Evolutionary conservation across 2,888 invertebrate species (phyloP).

Genomic region (Parnassius orleans): DNA sequence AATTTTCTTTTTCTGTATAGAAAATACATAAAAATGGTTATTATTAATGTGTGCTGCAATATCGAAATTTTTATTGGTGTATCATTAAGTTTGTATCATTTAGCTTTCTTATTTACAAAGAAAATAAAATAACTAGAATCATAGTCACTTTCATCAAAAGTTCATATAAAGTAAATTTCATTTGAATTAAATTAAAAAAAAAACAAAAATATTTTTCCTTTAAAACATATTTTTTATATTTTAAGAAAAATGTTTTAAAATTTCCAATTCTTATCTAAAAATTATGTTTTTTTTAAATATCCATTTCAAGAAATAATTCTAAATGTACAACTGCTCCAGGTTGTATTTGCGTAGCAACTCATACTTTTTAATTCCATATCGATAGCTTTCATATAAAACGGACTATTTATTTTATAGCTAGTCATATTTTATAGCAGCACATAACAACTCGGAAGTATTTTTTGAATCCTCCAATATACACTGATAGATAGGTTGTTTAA

Average conservation of each 20-base stretch:
- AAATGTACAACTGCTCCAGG: too few relatives aligned
- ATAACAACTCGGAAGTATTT: constrained; percentile 33
- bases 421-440: constrained; percentile 69
- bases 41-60: constrained; percentile 68
- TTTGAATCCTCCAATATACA: constrained; percentile 25
- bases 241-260: constrained; percentile 5
- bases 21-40: constrained; percentile 54
- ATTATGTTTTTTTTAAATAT: neutral
- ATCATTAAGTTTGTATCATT: constrained; percentile 60
- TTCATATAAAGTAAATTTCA: constrained; percentile 8
- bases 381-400: constrained; percentile 45
- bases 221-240: constrained; percentile 7
- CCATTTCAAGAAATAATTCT: neutral
- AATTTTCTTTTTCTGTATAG: constrained; percentile 55
- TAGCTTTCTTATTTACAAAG: constrained; percentile 42
- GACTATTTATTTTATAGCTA: constrained; percentile 48
- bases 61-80: constrained; percentile 65
- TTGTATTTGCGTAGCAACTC: neutral
- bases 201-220: constrained; percentile 2
- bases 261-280: constrained; percentile 1
- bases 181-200: constrained; percentile 11
- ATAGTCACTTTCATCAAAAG: constrained; percentile 11
- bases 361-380: constrained; percentile 45
- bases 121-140: neutral
- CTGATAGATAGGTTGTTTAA: constrained; percentile 4